Conservation (phyloP, 2,797 vertebrate species). For the Paratrypauchen microcephalus region DNA sequence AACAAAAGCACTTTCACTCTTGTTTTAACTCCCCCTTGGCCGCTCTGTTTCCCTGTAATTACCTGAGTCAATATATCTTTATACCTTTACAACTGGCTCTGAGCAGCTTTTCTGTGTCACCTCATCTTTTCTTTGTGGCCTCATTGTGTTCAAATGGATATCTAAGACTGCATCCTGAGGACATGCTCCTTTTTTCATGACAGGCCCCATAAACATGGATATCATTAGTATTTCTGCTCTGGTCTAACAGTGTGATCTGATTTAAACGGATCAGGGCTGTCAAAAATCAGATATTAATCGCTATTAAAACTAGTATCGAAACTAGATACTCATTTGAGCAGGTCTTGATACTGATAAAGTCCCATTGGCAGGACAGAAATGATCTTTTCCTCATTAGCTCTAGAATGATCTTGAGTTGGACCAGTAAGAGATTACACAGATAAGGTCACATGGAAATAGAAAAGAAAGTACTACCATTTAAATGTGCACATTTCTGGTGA, state of each 20-base stretch:
- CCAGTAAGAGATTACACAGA: too few species aligned
- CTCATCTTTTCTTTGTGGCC: slow-evolving; percentile 7
- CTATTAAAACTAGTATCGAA: too few species aligned
- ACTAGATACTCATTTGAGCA: too few species aligned
- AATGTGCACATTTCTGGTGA: too few species aligned
- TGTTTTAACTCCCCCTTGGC: not conserved
- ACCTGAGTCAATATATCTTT: slow-evolving; percentile 2
- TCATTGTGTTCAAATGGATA: slow-evolving; percentile 24
- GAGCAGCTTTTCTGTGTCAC: slow-evolving; percentile 1
- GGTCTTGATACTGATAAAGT: too few species aligned
- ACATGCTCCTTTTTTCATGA: slow-evolving; percentile 27
- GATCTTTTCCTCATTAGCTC: too few species aligned
- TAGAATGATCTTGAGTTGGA: too few species aligned
- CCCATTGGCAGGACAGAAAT: too few species aligned
- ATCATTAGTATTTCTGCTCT: slow-evolving; percentile 34
- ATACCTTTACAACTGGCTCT: not conserved
- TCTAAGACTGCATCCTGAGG: slow-evolving; percentile 23
- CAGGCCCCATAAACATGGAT: slow-evolving; percentile 22
- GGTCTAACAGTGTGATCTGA: slow-evolving; percentile 29
- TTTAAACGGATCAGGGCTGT: slow-evolving; percentile 50
- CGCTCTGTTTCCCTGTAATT: not conserved
- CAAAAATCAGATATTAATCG: not conserved
- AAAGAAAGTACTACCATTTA: too few species aligned
- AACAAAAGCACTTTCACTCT: not conserved
- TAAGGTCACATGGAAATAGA: too few species aligned